These are phyloP conservation scores for Pholis gunnellus DNA, from an alignment of 2,113 vertebrate species.

Conservation along the genomic window DNA sequence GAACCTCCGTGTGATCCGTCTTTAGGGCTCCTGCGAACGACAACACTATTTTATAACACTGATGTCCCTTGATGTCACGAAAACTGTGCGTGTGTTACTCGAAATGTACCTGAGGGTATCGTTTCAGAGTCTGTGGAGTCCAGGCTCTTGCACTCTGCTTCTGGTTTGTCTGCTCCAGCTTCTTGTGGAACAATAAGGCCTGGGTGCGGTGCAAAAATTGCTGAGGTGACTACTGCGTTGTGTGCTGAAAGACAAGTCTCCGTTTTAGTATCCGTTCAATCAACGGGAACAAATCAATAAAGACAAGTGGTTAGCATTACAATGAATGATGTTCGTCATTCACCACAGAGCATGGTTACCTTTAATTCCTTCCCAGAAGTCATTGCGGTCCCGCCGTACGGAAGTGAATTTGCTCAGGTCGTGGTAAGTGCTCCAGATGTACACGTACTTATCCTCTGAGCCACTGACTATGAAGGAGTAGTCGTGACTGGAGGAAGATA, in stretches of 20 bases:
- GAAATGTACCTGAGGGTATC: conserved; percentile 89
- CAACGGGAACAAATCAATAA: not conserved
- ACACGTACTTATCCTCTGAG: conserved; percentile 97
- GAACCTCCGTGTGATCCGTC: conserved; percentile 95
- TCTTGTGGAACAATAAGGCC: conserved; percentile 92
- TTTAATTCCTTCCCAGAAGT: conserved; percentile 99
- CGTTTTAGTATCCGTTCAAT: not conserved
- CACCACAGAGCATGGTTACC: conserved; percentile 81
- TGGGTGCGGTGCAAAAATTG: conserved; percentile 96
- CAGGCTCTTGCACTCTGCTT: conserved; percentile 86
- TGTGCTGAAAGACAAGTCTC: conserved; percentile 85
- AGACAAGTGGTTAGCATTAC: not conserved
- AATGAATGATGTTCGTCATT: not conserved
- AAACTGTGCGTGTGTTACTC: not conserved
- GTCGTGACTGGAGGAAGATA: conserved; percentile 88
- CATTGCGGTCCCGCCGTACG: conserved; percentile 96
- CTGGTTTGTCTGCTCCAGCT: conserved; percentile 87
- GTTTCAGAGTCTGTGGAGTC: conserved; percentile 87
- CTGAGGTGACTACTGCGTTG: conserved; percentile 98
- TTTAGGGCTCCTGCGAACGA: conserved; percentile 89
- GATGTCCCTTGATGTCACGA: not conserved
- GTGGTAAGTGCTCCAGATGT: conserved; percentile 99
- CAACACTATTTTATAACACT: not conserved
- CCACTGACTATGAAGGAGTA: conserved; percentile 98
- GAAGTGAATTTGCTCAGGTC: conserved; percentile 98